These are phyloP conservation scores for Eupleurogrammus muticus DNA, from an alignment of 2,797 vertebrate genomes.

Conservation along the genomic window DNA sequence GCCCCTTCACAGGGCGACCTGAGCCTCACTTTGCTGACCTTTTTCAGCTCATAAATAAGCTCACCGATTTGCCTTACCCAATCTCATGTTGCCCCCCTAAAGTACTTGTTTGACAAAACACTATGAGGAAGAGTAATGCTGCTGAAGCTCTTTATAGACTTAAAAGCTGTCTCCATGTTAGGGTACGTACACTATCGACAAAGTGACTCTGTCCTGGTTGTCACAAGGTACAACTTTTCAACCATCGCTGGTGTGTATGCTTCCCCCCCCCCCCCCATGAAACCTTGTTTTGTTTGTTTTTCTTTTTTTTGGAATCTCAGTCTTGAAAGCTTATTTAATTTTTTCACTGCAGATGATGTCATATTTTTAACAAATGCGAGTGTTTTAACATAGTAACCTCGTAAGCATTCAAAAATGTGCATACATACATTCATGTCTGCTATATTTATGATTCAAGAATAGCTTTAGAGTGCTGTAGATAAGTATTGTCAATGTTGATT, in stretches of 20 bases:
- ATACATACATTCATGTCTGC: slow-evolving; percentile 80
- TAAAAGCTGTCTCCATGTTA: slow-evolving; percentile 57
- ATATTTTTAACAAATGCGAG: slow-evolving; percentile 79
- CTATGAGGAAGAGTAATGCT: slow-evolving; percentile 67
- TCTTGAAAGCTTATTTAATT: slow-evolving; percentile 83
- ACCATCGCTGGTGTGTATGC: slow-evolving; percentile 73
- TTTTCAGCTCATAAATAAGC: slow-evolving; percentile 84
- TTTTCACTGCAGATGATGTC: slow-evolving; percentile 83
- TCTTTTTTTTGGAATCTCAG: slow-evolving; percentile 53
- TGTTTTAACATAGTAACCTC: slow-evolving; percentile 83
- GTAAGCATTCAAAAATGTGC: slow-evolving; percentile 78
- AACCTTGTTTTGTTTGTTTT: slow-evolving; percentile 9
- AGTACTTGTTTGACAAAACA: slow-evolving; percentile 76
- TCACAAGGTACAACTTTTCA: slow-evolving; percentile 74
- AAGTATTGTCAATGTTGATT: slow-evolving; percentile 89
- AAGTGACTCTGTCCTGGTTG: slow-evolving; percentile 73
- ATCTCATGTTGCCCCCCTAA: slow-evolving; percentile 74
- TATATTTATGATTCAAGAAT: slow-evolving; percentile 85
- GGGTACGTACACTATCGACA: slow-evolving; percentile 68
- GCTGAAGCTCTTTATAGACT: slow-evolving; percentile 44
- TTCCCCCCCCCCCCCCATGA: slow-evolving; percentile 34
- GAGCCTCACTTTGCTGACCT: slow-evolving; percentile 75
- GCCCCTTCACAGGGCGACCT: slow-evolving; percentile 62
- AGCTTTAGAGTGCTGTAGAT: slow-evolving; percentile 88
- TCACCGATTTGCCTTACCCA: slow-evolving; percentile 87